Conservation (phyloP, 2,113 vertebrate species). For the Sceloporus tristichus region DNA sequence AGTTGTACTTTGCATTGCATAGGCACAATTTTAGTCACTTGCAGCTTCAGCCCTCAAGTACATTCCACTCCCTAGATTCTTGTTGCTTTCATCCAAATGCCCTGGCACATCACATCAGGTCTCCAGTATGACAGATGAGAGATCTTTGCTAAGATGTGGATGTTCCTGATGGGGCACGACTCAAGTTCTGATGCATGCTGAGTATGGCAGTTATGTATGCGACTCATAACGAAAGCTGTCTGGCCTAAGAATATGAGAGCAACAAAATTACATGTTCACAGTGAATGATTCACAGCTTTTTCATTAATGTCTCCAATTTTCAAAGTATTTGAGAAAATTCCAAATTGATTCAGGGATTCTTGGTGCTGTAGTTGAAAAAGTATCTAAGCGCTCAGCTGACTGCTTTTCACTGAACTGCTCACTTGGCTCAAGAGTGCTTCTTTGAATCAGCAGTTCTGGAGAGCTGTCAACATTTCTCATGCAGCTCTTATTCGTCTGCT, state of each 20-base stretch:
- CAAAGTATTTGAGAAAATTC: no score
- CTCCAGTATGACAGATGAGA: background rate
- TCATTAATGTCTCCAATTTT: background rate
- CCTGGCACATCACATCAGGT: background rate
- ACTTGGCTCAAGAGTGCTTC: background rate
- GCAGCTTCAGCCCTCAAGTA: no score
- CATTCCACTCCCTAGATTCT: background rate
- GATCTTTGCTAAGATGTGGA: background rate
- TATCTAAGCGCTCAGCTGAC: conserved; percentile 7
- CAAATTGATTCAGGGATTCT: no score
- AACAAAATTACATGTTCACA: background rate
- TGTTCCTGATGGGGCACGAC: background rate
- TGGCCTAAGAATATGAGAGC: background rate
- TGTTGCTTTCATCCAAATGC: background rate
- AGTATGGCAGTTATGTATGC: background rate
- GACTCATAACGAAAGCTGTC: background rate
- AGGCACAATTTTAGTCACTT: background rate
- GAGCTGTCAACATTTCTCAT: conserved; percentile 10
- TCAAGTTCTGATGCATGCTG: background rate
- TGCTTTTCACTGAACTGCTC: conserved; percentile 5
- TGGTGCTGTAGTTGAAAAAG: no score
- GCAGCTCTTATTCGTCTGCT: background rate
- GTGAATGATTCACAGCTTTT: background rate
- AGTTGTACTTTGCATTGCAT: background rate
- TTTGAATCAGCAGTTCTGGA: conserved; percentile 11